A percentile compares a stretch with the other conserved stretches of the same genome.
Conservation (phyloP, 2,113 vertebrate species). For the Halcyon senegalensis region DNA sequence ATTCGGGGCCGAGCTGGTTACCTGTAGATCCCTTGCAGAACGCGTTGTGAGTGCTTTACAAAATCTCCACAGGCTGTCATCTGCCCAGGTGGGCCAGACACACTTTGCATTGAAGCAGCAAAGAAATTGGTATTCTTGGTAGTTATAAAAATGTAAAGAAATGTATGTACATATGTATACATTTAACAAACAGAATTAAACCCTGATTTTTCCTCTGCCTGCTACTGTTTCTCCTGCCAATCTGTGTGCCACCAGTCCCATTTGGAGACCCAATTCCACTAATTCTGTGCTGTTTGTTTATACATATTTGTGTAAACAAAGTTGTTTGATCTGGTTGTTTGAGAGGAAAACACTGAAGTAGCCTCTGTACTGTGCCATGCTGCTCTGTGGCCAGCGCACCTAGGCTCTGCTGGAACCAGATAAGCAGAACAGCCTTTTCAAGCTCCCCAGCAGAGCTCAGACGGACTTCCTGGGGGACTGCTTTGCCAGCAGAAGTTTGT, state of each 20-base stretch:
- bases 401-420: constrained; percentile 33
- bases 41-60: background rate
- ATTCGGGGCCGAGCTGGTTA: background rate
- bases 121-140: background rate
- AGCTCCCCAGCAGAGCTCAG: constrained; percentile 10
- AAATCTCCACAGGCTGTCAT: background rate
- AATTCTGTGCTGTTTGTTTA: background rate
- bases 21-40: background rate
- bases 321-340: background rate
- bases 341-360: background rate
- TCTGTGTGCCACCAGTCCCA: background rate
- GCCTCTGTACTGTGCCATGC: background rate
- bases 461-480: background rate
- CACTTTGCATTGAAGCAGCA: background rate
- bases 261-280: background rate
- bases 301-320: background rate
- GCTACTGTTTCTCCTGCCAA: background rate
- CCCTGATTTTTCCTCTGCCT: background rate
- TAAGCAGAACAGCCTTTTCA: constrained; percentile 12
- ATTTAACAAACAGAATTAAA: background rate
- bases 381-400: background rate
- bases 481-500: background rate
- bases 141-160: background rate
- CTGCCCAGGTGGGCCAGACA: background rate
- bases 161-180: background rate